Evolutionary conservation across 2,888 invertebrate genomes (phyloP), one percentile per base, ranked within the genome.

Genomic region (Liodrosophila aerea): DNA sequence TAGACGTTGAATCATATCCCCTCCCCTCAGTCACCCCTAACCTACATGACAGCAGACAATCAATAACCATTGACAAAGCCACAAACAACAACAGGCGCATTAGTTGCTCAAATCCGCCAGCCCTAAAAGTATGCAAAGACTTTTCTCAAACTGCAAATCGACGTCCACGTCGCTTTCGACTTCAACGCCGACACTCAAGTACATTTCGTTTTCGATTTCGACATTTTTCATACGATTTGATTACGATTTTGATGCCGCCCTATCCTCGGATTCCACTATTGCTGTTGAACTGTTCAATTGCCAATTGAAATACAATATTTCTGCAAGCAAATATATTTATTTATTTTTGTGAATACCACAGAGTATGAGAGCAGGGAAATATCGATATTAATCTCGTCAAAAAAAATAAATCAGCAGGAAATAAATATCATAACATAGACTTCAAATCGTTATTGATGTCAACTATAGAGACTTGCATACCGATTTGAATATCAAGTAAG

Each of bases 41-140:
- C 65, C 64, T 62, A 70, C 68, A 84, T 82, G 76, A 85, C 66
- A 85, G 70, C 80, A 80, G 83, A 85, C 85, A 83, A 80, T 85
- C 80, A 80, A 80, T 85, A 85, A 80, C 85, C 83, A 85, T 80
- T 80, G 78, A 80, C 85, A 85, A 22, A 78, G 73, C 85, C 77
- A 69, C 78, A 85, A 82, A 76, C 59, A 77, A 64, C 54, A 68
- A 68, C 59, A 76, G 62, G 45, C 69, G 73, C 82, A 77, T 77
- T 84, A 84, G 84, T 84, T 83, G 73, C 57, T 64, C 67, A 69
- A 76, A 76, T 80, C 74, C 81, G 70, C 58, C 81, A 66, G 40
- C 62, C 60, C 71, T 57, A 53, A 69, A 81, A 84, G 82, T 70
- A 70, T 81, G 82, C 77, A 60, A 53, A 47, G 64, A 58, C 53